These are phyloP conservation scores for Lasiurus cinereus DNA, from an alignment of 2,113 vertebrate species.

Conservation along the genomic window DNA sequence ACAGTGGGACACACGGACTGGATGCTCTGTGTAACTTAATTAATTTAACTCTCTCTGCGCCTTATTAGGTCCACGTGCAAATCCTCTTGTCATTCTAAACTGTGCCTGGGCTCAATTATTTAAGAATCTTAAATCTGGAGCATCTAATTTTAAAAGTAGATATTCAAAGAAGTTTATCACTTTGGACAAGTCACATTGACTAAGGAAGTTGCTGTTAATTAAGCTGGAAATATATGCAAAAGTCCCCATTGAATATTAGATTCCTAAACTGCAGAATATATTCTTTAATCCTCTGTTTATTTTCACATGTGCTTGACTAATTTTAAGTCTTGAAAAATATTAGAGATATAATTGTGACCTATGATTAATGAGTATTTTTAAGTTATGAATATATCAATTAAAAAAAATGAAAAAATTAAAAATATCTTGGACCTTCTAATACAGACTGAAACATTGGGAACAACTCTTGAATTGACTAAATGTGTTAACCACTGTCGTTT, in stretches of 20 bases:
- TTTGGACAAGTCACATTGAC: not conserved
- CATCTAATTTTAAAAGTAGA: not conserved
- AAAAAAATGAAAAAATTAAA: not conserved
- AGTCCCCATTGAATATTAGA: not conserved
- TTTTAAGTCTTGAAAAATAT: conserved; percentile 6
- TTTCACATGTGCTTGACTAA: not conserved
- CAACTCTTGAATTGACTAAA: not conserved
- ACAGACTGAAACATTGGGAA: conserved; percentile 6
- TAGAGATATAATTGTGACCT: not conserved
- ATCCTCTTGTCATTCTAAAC: not conserved
- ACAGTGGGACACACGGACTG: not conserved
- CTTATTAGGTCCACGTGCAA: not conserved
- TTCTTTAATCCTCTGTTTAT: not conserved
- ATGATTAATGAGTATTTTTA: not conserved
- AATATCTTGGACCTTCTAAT: not conserved
- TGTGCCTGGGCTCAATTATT: not conserved
- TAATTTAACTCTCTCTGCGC: not conserved
- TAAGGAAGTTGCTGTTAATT: not conserved
- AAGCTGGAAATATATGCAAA: not conserved
- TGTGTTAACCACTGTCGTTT: not conserved
- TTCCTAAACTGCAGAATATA: not conserved
- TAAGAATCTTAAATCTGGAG: not conserved
- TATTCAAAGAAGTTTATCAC: not conserved
- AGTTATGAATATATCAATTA: not conserved
- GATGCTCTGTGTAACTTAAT: not conserved